Conservation (phyloP, 2,797 vertebrate genomes). For the Lepilemur ruficaudatus region DNA sequence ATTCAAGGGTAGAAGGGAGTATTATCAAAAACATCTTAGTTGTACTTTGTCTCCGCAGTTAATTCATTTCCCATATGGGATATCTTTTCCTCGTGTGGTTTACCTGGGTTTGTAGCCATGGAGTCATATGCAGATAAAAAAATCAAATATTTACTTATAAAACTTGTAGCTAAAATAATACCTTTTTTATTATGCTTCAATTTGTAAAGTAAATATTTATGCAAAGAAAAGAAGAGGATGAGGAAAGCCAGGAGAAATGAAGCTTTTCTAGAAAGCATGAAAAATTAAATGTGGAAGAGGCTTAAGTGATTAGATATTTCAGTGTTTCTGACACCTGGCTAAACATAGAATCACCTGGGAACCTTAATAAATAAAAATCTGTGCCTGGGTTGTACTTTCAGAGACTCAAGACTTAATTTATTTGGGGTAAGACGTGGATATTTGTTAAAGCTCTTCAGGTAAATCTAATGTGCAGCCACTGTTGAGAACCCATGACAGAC, state of each 20-base stretch:
- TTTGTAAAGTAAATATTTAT: neutral
- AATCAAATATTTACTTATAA: neutral
- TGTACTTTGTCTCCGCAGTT: neutral
- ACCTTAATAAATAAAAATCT: neutral
- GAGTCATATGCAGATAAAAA: neutral
- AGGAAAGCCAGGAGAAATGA: neutral
- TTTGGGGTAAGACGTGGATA: neutral
- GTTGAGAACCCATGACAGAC: neutral
- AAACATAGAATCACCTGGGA: neutral
- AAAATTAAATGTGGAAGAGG: neutral
- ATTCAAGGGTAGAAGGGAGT: neutral
- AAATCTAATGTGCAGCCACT: neutral
- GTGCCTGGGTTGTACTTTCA: neutral
- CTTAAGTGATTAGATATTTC: neutral
- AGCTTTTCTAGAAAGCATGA: neutral
- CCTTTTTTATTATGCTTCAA: neutral
- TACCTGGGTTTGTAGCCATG: neutral
- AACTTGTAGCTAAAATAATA: neutral
- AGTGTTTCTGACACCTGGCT: neutral
- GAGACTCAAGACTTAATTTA: neutral
- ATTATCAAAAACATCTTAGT: neutral
- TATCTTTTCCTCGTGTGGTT: neutral
- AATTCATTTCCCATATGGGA: neutral
- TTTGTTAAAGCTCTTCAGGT: neutral
- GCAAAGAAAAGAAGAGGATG: neutral